phyloP scores from a whole-genome alignment of 2,888 invertebrate genomes.

The Chrysomela aeneicollis region DNA sequence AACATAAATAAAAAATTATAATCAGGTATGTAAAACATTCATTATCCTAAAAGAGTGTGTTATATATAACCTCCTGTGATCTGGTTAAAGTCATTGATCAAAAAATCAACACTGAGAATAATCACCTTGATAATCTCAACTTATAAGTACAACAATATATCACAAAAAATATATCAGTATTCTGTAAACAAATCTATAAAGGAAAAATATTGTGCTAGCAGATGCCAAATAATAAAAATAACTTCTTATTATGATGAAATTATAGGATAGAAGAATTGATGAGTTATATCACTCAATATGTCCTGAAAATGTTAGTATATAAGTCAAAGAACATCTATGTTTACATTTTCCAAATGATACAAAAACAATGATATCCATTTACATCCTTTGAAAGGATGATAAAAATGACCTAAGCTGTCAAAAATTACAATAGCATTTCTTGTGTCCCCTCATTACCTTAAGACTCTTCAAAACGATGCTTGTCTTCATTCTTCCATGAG shows the following conservation, averaged over 20 bases:
- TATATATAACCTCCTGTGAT: constrained; percentile 23
- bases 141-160: constrained; percentile 24
- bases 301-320: no score
- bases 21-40: constrained; percentile 6
- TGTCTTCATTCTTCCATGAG: constrained; percentile 89
- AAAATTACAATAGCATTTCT: no score
- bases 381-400: constrained; percentile 49
- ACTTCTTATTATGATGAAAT: no score
- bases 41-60: constrained; percentile 17
- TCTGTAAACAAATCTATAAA: no score
- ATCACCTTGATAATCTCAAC: constrained; percentile 20
- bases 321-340: background rate
- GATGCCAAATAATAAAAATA: no score
- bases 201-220: no score
- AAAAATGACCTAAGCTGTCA: background rate
- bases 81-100: background rate
- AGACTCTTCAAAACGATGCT: constrained; percentile 64
- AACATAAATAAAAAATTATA: no score
- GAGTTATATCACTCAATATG: no score
- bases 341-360: constrained; percentile 18
- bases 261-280: no score
- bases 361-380: constrained; percentile 44
- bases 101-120: constrained; percentile 4
- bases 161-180: constrained; percentile 20
- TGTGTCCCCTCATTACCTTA: no score